Evolutionary conservation across 2,797 vertebrate species (phyloP).

Genomic region (Hydrophis major): DNA sequence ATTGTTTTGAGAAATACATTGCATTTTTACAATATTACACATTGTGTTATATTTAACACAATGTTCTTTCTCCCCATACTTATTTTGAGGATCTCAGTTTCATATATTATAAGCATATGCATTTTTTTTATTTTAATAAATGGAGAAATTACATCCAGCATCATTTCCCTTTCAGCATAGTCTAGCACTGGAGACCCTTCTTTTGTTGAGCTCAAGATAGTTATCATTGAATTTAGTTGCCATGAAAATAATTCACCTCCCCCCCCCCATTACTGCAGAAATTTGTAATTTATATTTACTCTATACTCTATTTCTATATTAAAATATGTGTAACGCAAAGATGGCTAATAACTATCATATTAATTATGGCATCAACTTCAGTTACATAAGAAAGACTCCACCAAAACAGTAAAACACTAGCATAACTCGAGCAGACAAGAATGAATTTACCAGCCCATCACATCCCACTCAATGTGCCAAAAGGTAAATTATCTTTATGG

Average conservation of each 20-base stretch:
- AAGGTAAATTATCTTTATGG: not conserved
- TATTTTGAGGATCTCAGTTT: not conserved
- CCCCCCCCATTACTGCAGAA: not conserved
- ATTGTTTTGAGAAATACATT: not conserved
- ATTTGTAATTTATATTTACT: not conserved
- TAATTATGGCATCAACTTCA: not conserved
- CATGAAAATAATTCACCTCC: not conserved
- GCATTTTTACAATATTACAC: not conserved
- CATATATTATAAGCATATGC: not conserved
- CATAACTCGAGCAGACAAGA: not conserved
- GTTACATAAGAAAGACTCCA: not conserved
- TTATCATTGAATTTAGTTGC: not conserved
- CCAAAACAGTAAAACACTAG: not conserved
- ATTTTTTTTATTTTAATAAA: not conserved
- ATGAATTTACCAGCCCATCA: not conserved
- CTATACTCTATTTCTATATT: not conserved
- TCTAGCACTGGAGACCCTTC: not conserved
- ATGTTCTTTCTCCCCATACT: not conserved
- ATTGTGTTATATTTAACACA: not conserved
- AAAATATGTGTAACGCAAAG: not conserved
- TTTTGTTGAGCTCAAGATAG: not conserved
- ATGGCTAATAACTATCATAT: not conserved
- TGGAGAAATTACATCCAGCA: not conserved
- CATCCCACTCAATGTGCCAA: not conserved
- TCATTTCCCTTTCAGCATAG: not conserved